A percentile compares a stretch with the other conserved stretches of the same genome.
Evolutionary conservation across 2,113 vertebrate species (phyloP).

Genomic region (Gulo gulo): DNA sequence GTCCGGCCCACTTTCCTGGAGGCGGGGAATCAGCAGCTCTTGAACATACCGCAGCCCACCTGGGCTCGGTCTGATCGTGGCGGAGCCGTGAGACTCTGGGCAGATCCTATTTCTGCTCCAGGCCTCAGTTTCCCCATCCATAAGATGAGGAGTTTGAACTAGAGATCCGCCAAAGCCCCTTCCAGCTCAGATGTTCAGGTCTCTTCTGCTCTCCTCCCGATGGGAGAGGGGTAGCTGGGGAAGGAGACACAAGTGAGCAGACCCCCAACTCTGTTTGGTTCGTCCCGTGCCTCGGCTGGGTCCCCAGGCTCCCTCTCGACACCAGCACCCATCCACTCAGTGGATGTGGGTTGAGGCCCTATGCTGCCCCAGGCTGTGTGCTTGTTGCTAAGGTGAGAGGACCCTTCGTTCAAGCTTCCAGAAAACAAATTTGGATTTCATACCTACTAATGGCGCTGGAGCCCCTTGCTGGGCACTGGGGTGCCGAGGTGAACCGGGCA

Average conservation of each 20-base stretch:
- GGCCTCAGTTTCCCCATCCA: not conserved
- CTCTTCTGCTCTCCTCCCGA: not conserved
- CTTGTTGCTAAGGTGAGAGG: not conserved
- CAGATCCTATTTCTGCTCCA: not conserved
- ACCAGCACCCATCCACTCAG: rapidly evolving
- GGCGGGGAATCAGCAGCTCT: rapidly evolving
- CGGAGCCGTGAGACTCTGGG: not conserved
- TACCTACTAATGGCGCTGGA: rapidly evolving
- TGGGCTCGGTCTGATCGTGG: rapidly evolving
- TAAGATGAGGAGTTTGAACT: not conserved
- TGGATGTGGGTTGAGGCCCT: not conserved
- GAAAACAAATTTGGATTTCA: too few species aligned
- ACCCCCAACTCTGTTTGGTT: not conserved
- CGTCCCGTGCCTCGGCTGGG: not conserved
- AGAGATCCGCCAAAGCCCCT: not conserved
- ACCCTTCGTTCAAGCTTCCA: rapidly evolving
- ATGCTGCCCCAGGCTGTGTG: rapidly evolving
- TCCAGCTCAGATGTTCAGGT: rapidly evolving
- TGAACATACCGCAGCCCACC: not conserved
- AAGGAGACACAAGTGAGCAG: rapidly evolving
- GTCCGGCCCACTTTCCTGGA: not conserved
- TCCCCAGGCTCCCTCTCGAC: not conserved
- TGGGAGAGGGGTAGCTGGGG: rapidly evolving
- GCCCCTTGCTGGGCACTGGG: not conserved
- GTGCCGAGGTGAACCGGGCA: too few species aligned